Percentiles rank a stretch among this genome's conserved stretches.
phyloP scores from a whole-genome alignment of 2,797 vertebrate genomes.

The Anabas testudineus region DNA sequence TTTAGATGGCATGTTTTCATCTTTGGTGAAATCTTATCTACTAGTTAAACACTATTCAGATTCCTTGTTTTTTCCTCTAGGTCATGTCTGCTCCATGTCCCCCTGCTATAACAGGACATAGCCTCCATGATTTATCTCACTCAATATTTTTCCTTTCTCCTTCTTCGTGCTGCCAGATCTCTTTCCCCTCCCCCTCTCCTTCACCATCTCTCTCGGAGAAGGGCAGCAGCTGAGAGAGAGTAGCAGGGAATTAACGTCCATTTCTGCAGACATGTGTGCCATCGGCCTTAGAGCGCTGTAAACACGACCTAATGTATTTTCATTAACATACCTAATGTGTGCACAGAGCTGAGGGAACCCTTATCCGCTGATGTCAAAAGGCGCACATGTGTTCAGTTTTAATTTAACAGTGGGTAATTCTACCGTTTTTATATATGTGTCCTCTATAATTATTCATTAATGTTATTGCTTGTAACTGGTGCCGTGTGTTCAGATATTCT shows the following conservation, averaged over 20 bases:
- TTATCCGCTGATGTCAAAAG: slow-evolving; percentile 4
- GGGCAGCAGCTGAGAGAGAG: slow-evolving; percentile 78
- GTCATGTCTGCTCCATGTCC: background rate
- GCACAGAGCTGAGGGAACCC: slow-evolving; percentile 17
- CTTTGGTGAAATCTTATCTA: background rate
- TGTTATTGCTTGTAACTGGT: background rate
- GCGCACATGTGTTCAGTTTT: background rate
- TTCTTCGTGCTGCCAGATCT: slow-evolving; percentile 35
- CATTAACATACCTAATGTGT: slow-evolving; percentile 52
- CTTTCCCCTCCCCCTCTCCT: slow-evolving; percentile 62
- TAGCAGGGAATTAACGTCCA: slow-evolving; percentile 73
- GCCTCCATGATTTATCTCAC: background rate
- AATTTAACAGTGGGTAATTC: slow-evolving; percentile 19
- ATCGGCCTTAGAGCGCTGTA: slow-evolving; percentile 49
- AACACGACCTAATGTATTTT: slow-evolving; percentile 68
- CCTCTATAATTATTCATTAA: background rate
- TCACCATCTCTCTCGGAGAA: slow-evolving; percentile 50
- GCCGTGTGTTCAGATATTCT: slow-evolving; percentile 1
- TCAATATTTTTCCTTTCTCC: slow-evolving; percentile 7
- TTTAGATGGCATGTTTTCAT: background rate
- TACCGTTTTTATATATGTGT: background rate
- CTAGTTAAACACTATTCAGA: background rate
- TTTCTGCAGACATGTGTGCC: slow-evolving; percentile 61
- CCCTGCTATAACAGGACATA: background rate
- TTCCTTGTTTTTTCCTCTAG: background rate